Evolutionary conservation across 1,140 invertebrate species (phyloP).

Genomic region (Leptinotarsa texana): DNA sequence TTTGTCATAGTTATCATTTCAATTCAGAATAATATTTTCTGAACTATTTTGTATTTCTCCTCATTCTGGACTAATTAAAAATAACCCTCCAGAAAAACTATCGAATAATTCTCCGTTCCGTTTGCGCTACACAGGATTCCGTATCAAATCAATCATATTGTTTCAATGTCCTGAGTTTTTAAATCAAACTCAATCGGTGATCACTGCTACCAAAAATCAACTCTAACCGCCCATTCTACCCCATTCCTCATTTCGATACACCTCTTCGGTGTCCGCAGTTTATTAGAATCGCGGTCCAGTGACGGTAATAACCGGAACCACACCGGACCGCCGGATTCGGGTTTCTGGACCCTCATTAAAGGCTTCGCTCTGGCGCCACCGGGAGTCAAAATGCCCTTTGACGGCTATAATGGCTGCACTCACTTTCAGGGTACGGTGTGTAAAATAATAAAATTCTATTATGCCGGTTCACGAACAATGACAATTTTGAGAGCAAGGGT

Average conservation of each 20-base stretch:
- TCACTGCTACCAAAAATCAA: too few species aligned
- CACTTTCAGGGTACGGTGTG: not conserved
- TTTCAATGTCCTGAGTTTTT: too few species aligned
- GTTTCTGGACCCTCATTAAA: slow-evolving; percentile 44
- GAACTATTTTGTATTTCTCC: too few species aligned
- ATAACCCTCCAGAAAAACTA: too few species aligned
- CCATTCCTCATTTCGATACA: slow-evolving; percentile 23
- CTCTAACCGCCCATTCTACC: not conserved
- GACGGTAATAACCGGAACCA: slow-evolving; percentile 46
- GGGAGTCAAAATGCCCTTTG: slow-evolving; percentile 25
- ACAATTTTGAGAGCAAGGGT: too few species aligned
- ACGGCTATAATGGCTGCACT: not conserved
- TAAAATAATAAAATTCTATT: not conserved
- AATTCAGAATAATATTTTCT: too few species aligned
- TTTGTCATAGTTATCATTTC: too few species aligned
- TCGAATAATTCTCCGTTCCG: too few species aligned
- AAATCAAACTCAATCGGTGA: too few species aligned
- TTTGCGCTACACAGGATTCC: too few species aligned
- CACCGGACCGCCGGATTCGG: slow-evolving; percentile 35
- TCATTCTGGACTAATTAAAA: too few species aligned
- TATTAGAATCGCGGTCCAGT: slow-evolving; percentile 42
- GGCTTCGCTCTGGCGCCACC: slow-evolving; percentile 27
- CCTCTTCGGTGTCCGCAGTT: slow-evolving; percentile 38
- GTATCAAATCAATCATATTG: too few species aligned
- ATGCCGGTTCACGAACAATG: not conserved